Conservation (phyloP, 2,888 invertebrate species). For the Leptopilina myrica region DNA sequence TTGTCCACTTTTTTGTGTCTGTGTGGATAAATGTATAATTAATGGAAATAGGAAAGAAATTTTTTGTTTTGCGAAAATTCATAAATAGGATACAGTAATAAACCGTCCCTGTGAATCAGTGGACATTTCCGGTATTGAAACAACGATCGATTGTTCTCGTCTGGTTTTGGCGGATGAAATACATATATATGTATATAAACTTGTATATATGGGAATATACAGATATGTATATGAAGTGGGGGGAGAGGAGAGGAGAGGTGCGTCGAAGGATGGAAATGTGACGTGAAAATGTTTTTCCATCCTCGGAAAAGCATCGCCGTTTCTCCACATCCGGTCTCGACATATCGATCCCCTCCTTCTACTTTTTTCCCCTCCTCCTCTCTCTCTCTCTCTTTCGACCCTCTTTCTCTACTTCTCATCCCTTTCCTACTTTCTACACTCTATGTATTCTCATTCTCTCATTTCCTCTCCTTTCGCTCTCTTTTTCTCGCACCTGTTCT, state of each 20-base stretch:
- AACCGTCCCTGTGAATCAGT: slow-evolving; percentile 22
- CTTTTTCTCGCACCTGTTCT: too few species aligned
- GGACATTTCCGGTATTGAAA: slow-evolving; percentile 38
- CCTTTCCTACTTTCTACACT: background rate
- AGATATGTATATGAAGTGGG: background rate
- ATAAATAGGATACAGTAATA: background rate
- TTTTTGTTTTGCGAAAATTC: background rate
- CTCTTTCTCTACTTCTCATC: background rate
- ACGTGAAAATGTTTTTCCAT: slow-evolving; percentile 34
- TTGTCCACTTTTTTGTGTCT: too few species aligned
- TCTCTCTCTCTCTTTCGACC: too few species aligned
- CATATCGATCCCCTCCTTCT: slow-evolving; percentile 33
- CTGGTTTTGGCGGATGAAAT: slow-evolving; percentile 25
- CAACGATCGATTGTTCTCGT: slow-evolving; percentile 19
- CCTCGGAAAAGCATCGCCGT: slow-evolving; percentile 6
- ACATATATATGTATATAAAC: background rate
- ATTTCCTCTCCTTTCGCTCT: background rate
- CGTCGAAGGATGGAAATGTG: slow-evolving; percentile 20
- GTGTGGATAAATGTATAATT: too few species aligned
- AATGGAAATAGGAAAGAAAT: too few species aligned
- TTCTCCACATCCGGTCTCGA: slow-evolving; percentile 35
- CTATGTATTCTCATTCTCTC: background rate
- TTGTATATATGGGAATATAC: too few species aligned
- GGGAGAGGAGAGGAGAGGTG: background rate
- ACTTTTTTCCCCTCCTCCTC: background rate